phyloP scores from a whole-genome alignment of 2,888 invertebrate genomes.

The Ophioninae sp. region DNA sequence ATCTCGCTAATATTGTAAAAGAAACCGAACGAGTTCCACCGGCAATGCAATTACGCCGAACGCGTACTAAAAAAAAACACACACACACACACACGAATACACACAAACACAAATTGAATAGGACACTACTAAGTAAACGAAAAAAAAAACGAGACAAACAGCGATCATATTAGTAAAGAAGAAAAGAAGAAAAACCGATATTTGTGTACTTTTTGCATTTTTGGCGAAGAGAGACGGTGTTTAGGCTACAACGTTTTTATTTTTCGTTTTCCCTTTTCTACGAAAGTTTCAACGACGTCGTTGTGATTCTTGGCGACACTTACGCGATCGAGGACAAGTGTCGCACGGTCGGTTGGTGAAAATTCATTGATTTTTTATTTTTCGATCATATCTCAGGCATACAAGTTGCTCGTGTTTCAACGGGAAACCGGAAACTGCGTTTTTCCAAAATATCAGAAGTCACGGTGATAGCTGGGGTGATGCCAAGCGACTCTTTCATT shows the following conservation, averaged over 20 bases:
- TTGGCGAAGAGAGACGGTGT: conserved; percentile 47
- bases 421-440: background rate
- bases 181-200: conserved; percentile 20
- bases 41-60: conserved; percentile 55
- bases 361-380: background rate
- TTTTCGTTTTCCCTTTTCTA: conserved; percentile 39
- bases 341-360: background rate
- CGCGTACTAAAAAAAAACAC: conserved; percentile 33
- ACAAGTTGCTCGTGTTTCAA: background rate
- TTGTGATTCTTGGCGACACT: conserved; percentile 52
- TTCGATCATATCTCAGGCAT: background rate
- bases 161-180: conserved; percentile 23
- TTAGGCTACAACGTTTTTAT: conserved; percentile 53
- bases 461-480: no score
- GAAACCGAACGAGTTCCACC: conserved; percentile 45
- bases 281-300: conserved; percentile 52
- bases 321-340: conserved; percentile 16
- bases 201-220: conserved; percentile 63
- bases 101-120: background rate
- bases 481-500: no score
- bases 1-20: conserved; percentile 50
- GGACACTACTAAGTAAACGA: conserved; percentile 1
- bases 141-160: background rate
- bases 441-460: no score
- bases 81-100: background rate